A percentile compares a stretch with the other conserved stretches of the same genome.
Conservation (phyloP, 1,140 invertebrate species). For the Zophobas morio region DNA sequence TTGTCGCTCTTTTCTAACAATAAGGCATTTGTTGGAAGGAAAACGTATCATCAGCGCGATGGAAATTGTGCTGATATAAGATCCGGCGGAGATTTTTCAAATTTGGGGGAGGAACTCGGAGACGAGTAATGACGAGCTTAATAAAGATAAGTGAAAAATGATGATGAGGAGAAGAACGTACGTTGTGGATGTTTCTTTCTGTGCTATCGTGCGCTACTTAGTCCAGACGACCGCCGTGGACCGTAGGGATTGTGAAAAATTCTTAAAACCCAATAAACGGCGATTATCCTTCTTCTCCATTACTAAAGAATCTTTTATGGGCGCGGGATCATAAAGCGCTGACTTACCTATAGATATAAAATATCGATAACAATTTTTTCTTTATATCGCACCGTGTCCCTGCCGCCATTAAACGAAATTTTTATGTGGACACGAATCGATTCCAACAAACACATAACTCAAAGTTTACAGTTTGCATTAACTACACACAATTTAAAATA, state of each 20-base stretch:
- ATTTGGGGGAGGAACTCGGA: neutral
- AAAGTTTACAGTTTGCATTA: conserved; percentile 31
- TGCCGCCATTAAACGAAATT: conserved; percentile 19
- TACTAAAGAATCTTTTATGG: conserved; percentile 30
- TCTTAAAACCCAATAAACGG: conserved; percentile 28
- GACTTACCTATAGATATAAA: conserved; percentile 38
- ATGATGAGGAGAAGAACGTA: neutral
- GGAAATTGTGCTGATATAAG: conserved; percentile 16
- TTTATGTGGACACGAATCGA: conserved; percentile 18
- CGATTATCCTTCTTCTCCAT: conserved; percentile 27
- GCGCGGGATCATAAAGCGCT: conserved; percentile 32
- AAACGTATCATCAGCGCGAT: conserved; percentile 24
- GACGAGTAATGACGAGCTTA: neutral
- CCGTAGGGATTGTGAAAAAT: conserved; percentile 16
- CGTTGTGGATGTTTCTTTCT: neutral
- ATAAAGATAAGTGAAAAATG: neutral
- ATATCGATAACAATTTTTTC: conserved; percentile 38
- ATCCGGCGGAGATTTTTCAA: conserved; percentile 16
- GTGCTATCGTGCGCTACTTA: neutral
- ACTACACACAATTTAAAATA: conserved; percentile 26
- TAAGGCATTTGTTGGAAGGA: conserved; percentile 29
- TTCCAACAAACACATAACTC: conserved; percentile 12
- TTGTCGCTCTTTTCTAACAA: conserved; percentile 29
- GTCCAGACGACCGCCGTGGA: neutral
- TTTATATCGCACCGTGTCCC: conserved; percentile 18